Conservation (phyloP, 2,888 invertebrate genomes). For the Cinara cedri region DNA sequence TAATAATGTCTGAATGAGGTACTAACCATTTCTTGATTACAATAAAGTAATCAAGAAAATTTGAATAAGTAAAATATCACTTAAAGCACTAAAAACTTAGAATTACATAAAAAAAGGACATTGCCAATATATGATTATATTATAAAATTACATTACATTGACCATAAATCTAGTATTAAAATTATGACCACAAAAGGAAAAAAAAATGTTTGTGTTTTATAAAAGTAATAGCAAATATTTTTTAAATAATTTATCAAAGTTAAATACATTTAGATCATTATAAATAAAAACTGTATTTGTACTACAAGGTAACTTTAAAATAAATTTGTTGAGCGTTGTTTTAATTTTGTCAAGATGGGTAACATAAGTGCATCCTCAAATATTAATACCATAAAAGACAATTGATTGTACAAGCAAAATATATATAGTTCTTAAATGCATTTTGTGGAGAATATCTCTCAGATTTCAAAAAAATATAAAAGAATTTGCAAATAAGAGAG, state of each 20-base stretch:
- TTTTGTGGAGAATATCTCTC: neutral
- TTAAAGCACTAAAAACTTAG: too few relatives aligned
- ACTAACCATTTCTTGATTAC: too few relatives aligned
- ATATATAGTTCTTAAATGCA: neutral
- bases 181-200: neutral
- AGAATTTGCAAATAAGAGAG: neutral
- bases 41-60: too few relatives aligned
- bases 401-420: neutral
- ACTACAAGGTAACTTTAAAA: neutral
- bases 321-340: neutral
- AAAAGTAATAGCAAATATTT: neutral
- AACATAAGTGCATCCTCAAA: neutral
- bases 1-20: too few relatives aligned
- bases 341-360: neutral
- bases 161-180: neutral
- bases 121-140: too few relatives aligned
- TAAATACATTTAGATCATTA: neutral
- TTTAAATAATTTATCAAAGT: too few relatives aligned
- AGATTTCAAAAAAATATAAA: neutral
- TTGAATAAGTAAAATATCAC: too few relatives aligned
- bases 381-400: neutral
- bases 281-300: neutral
- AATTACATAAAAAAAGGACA: too few relatives aligned
- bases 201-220: neutral
- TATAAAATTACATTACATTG: too few relatives aligned